Conservation (phyloP, 2,888 invertebrate species). For the Temnothorax ravouxi region DNA sequence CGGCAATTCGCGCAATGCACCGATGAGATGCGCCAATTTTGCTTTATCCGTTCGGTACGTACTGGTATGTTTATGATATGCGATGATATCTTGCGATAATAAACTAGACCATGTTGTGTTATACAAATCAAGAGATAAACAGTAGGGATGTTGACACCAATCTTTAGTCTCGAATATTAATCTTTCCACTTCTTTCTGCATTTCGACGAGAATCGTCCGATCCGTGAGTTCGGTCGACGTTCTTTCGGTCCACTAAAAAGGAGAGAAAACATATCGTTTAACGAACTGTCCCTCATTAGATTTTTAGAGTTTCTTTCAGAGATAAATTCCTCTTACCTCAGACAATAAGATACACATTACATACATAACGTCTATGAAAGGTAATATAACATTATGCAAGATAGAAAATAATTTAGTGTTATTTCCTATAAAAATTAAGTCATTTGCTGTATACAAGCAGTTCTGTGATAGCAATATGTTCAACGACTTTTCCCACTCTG, state of each 20-base stretch:
- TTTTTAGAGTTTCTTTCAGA: constrained; percentile 16
- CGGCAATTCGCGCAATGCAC: constrained; percentile 77
- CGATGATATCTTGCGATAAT: constrained; percentile 72
- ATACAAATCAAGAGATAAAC: constrained; percentile 90
- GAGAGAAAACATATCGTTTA: constrained; percentile 56
- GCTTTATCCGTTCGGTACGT: constrained; percentile 76
- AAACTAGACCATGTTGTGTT: constrained; percentile 80
- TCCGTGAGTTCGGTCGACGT: constrained; percentile 81
- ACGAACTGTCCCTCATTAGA: background rate
- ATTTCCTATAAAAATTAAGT: constrained; percentile 84
- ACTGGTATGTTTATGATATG: constrained; percentile 62
- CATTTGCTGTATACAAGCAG: constrained; percentile 69
- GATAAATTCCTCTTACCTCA: constrained; percentile 85
- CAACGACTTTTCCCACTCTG: constrained; percentile 80
- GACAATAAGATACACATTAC: constrained; percentile 87
- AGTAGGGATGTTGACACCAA: constrained; percentile 89
- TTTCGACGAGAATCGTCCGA: constrained; percentile 87
- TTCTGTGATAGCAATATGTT: constrained; percentile 75
- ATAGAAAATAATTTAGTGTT: constrained; percentile 87
- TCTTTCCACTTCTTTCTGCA: constrained; percentile 89
- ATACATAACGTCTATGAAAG: constrained; percentile 89
- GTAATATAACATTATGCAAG: constrained; percentile 89
- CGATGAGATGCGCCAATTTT: constrained; percentile 72
- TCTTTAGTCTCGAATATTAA: constrained; percentile 81
- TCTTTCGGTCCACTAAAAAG: constrained; percentile 79